Conservation (phyloP, 2,888 invertebrate genomes). For the Agonum fuliginosum region DNA sequence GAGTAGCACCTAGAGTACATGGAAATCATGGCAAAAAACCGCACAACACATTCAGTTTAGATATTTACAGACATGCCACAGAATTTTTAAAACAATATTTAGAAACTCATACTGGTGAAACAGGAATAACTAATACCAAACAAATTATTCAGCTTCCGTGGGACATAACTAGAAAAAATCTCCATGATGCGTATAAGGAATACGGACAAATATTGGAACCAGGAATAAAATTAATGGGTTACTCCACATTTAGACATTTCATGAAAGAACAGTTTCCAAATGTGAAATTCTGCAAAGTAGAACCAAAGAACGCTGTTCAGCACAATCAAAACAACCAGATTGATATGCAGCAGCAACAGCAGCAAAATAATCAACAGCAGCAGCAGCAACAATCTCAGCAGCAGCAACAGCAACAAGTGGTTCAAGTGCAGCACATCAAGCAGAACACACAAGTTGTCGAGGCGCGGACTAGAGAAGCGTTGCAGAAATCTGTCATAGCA, state of each 20-base stretch:
- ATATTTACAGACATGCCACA: conserved; percentile 86
- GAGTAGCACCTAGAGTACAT: conserved; percentile 85
- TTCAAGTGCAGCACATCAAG: conserved; percentile 73
- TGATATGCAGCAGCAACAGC: conserved; percentile 73
- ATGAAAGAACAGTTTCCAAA: conserved; percentile 89
- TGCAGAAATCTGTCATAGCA: conserved; percentile 77
- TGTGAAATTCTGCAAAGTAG: conserved; percentile 80
- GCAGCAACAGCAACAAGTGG: conserved; percentile 73
- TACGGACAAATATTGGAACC: conserved; percentile 83
- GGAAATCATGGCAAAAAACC: conserved; percentile 88
- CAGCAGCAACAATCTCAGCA: conserved; percentile 69
- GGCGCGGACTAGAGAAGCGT: conserved; percentile 72
- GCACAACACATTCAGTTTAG: conserved; percentile 86
- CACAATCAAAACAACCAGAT: conserved; percentile 67
- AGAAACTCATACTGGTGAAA: conserved; percentile 78
- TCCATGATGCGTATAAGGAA: conserved; percentile 84
- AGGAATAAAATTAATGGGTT: conserved; percentile 85
- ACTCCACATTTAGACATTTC: conserved; percentile 86
- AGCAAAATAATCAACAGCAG: conserved; percentile 73
- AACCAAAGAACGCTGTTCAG: conserved; percentile 75
- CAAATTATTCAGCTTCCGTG: conserved; percentile 75
- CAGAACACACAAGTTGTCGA: conserved; percentile 71
- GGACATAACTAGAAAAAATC: conserved; percentile 80
- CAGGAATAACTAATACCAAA: conserved; percentile 74
- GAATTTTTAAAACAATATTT: conserved; percentile 85